Evolutionary conservation across 2,888 invertebrate genomes (phyloP).

Genomic region (Heliconius hortense): DNA sequence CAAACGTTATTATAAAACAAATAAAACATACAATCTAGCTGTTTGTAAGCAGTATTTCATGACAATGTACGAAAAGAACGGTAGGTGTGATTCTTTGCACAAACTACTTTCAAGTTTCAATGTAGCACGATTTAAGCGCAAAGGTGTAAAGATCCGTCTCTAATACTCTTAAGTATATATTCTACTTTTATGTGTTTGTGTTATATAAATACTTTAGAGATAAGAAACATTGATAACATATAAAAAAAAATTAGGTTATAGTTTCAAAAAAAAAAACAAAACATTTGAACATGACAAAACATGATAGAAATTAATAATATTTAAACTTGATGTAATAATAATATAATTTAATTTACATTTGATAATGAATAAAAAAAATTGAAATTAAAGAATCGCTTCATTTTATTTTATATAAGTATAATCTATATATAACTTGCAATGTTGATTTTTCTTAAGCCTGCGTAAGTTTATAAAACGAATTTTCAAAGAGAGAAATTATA

Average conservation of each 20-base stretch:
- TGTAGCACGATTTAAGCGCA: conserved; percentile 15
- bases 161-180: conserved; percentile 7
- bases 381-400: too few species aligned
- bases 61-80: not conserved
- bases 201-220: not conserved
- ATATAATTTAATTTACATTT: not conserved
- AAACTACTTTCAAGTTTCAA: conserved; percentile 16
- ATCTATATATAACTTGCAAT: not conserved
- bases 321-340: not conserved
- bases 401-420: too few species aligned
- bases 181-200: not conserved
- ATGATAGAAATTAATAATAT: too few species aligned
- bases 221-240: not conserved
- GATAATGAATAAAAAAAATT: too few species aligned
- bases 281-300: too few species aligned
- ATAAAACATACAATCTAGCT: too few species aligned
- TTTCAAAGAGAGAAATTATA: not conserved
- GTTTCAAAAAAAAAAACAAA: too few species aligned
- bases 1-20: not conserved
- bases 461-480: not conserved
- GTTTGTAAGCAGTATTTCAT: not conserved
- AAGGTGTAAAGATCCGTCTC: not conserved
- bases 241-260: not conserved
- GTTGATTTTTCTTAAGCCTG: not conserved
- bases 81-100: not conserved